Evolutionary conservation across 2,797 vertebrate species (phyloP).

Genomic region (Taeniopygia guttata): DNA sequence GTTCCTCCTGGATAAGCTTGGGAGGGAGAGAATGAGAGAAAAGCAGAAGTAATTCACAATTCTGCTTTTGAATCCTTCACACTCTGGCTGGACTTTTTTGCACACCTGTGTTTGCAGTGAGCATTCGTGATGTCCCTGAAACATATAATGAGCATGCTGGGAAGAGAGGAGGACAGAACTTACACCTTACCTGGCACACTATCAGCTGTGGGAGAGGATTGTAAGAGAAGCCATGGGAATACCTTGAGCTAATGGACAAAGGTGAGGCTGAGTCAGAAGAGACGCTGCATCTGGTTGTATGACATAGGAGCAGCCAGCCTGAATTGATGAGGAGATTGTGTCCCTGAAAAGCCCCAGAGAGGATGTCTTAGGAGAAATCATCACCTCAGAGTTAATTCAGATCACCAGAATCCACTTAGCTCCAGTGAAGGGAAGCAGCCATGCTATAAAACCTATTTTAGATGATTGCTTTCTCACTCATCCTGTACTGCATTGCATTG

Average conservation of each 20-base stretch:
- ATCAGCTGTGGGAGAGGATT: background rate
- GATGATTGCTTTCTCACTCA: background rate
- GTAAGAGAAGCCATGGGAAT: background rate
- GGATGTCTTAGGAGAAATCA: background rate
- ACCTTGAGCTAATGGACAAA: background rate
- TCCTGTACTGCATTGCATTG: background rate
- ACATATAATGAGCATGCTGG: background rate
- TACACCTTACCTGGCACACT: background rate
- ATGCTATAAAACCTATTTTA: background rate
- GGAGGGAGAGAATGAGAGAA: background rate
- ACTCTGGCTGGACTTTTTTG: background rate
- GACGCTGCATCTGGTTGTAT: background rate
- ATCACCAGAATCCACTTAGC: background rate
- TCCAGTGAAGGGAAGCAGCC: background rate
- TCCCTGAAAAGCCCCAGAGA: background rate
- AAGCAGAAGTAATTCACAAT: background rate
- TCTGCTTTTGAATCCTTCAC: background rate
- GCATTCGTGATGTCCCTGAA: background rate
- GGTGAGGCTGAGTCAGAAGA: background rate
- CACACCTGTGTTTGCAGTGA: background rate
- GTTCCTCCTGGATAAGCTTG: background rate
- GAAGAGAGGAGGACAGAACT: background rate
- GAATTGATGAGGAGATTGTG: background rate
- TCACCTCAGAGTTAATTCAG: background rate
- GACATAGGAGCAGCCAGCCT: background rate